Percentiles rank a stretch among this genome's conserved stretches.
phyloP scores from a whole-genome alignment of 1,140 invertebrate genomes.

The Dolichoris vasculosae region DNA sequence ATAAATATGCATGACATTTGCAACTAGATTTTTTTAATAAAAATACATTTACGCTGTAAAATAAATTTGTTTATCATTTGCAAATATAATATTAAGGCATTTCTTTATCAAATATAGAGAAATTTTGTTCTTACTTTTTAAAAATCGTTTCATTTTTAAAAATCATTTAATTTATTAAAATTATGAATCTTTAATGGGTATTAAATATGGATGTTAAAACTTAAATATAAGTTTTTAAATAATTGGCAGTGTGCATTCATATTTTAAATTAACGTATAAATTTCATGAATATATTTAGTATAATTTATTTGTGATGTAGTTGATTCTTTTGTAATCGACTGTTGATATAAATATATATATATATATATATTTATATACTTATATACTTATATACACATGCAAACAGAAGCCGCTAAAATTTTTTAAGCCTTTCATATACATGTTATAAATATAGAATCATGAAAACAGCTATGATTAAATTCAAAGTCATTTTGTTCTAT shows the following conservation, averaged over 20 bases:
- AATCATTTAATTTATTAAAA: conserved; percentile 2
- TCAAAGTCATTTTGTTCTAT: background rate
- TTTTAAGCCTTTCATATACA: background rate
- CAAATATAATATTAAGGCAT: conserved; percentile 32
- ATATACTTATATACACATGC: background rate
- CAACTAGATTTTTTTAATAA: conserved; percentile 31
- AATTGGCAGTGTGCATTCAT: conserved; percentile 23
- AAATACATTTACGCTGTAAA: conserved; percentile 14
- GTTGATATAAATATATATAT: background rate
- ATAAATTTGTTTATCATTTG: conserved; percentile 28
- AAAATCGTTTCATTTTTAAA: background rate
- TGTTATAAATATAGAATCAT: background rate
- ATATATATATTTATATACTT: background rate
- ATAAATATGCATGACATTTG: background rate
- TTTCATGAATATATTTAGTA: background rate
- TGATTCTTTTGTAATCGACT: background rate
- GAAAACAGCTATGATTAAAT: background rate
- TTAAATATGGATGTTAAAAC: background rate
- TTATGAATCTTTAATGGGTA: background rate
- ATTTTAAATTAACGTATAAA: background rate
- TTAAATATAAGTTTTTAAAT: conserved; percentile 13
- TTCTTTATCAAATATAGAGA: conserved; percentile 15
- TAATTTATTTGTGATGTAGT: conserved; percentile 4
- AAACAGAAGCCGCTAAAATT: background rate
- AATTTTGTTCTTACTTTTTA: background rate